Conservation (phyloP, 2,797 vertebrate genomes). For the Lithobates sylvaticus region DNA sequence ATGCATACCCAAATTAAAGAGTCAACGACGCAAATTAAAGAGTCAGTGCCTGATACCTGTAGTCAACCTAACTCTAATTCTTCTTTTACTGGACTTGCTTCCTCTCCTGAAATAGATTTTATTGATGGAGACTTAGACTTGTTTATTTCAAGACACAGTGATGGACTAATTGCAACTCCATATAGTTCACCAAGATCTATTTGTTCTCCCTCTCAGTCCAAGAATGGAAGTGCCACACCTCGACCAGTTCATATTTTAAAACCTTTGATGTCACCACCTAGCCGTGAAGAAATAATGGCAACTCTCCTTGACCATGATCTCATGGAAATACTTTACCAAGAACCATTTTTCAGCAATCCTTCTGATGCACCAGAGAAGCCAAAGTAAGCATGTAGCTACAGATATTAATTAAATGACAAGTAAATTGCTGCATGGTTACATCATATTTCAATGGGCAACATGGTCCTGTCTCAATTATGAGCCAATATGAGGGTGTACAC, state of each 20-base stretch:
- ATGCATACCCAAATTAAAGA: constrained; percentile 74
- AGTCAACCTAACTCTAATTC: constrained; percentile 82
- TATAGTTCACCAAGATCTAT: constrained; percentile 94
- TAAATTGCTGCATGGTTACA: neutral
- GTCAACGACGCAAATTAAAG: constrained; percentile 73
- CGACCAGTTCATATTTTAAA: constrained; percentile 90
- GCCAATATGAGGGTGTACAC: neutral
- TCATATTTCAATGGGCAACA: neutral
- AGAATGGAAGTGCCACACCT: constrained; percentile 81
- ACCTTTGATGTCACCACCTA: constrained; percentile 97
- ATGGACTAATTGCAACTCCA: constrained; percentile 88
- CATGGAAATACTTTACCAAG: constrained; percentile 91
- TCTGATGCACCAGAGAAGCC: constrained; percentile 92
- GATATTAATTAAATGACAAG: neutral
- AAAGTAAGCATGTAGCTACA: constrained; percentile 78
- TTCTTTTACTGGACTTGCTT: constrained; percentile 80
- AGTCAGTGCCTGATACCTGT: constrained; percentile 77
- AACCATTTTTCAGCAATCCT: constrained; percentile 96
- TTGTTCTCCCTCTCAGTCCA: constrained; percentile 90
- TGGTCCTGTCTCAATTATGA: neutral
- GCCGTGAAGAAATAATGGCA: constrained; percentile 93
- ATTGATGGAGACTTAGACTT: constrained; percentile 85
- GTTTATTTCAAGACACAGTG: constrained; percentile 80
- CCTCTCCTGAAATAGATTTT: constrained; percentile 83
- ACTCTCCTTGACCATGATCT: constrained; percentile 91